Conservation (phyloP, 2,888 invertebrate genomes). For the Orchesella flavescens region DNA sequence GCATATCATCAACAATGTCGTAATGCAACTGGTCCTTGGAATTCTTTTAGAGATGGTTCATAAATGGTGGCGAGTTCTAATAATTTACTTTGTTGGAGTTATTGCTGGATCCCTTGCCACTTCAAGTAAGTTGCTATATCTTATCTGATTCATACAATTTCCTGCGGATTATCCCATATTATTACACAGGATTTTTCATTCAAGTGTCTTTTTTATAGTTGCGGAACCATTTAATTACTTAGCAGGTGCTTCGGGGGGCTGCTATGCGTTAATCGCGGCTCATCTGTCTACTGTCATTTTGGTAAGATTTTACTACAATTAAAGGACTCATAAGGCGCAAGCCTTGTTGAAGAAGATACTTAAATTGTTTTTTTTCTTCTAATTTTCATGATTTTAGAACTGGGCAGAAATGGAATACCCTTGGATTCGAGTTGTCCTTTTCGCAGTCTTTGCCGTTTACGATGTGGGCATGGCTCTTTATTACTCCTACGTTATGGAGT, state of each 20-base stretch:
- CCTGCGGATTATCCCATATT: neutral
- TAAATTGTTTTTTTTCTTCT: neutral
- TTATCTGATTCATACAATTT: neutral
- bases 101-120: conserved; percentile 88
- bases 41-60: conserved; percentile 97
- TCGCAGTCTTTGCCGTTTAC: conserved; percentile 85
- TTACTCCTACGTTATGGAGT: conserved; percentile 84
- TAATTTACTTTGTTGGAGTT: conserved; percentile 90
- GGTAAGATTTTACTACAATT: conserved; percentile 76
- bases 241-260: conserved; percentile 93
- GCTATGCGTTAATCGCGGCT: conserved; percentile 93
- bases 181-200: neutral
- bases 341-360: neutral
- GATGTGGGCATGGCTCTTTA: conserved; percentile 95
- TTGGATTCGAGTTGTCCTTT: conserved; percentile 78
- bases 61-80: conserved; percentile 91
- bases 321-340: too few relatives aligned
- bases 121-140: conserved; percentile 74
- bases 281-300: conserved; percentile 93
- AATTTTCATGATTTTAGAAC: conserved; percentile 79
- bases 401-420: conserved; percentile 98
- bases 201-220: conserved; percentile 79
- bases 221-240: conserved; percentile 86
- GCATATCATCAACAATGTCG: conserved; percentile 91
- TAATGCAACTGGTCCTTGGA: conserved; percentile 93